Percentiles rank a stretch among this genome's conserved stretches.
These are phyloP conservation scores for Synanthedon formicaeformis DNA, from an alignment of 2,888 invertebrate species.

Conservation along the genomic window DNA sequence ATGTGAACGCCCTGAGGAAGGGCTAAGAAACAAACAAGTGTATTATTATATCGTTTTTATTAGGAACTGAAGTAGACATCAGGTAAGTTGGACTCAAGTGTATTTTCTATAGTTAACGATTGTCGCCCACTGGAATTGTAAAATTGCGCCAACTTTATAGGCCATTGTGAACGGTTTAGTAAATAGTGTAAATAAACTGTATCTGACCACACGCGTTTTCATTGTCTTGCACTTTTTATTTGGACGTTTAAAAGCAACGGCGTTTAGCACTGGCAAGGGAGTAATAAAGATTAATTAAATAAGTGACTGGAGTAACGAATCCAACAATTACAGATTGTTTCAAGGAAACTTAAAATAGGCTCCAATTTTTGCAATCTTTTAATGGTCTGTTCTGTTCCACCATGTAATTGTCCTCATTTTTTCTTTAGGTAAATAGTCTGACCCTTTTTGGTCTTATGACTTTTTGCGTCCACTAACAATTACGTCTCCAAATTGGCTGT, in stretches of 20 bases:
- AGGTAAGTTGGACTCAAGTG: constrained; percentile 24
- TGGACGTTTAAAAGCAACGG: not conserved
- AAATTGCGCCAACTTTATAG: constrained; percentile 28
- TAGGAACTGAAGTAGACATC: constrained; percentile 22
- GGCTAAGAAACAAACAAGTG: constrained; percentile 27
- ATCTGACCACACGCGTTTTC: constrained; percentile 13
- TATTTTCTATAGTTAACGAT: constrained; percentile 1
- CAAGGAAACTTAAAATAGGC: too few species aligned
- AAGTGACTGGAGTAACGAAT: not conserved
- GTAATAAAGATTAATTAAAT: not conserved
- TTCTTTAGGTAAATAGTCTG: too few species aligned
- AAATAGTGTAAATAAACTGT: constrained; percentile 14
- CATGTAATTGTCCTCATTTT: too few species aligned
- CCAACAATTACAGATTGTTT: too few species aligned
- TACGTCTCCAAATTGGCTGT: too few species aligned
- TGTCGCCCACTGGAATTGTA: constrained; percentile 10
- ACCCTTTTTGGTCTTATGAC: too few species aligned
- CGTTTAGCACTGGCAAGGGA: not conserved
- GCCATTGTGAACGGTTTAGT: constrained; percentile 31
- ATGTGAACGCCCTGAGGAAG: constrained; percentile 51
- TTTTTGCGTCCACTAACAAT: too few species aligned
- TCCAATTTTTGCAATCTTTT: too few species aligned
- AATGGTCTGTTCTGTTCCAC: too few species aligned
- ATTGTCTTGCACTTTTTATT: not conserved
- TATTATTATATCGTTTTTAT: constrained; percentile 7